Base-by-base conservation (phyloP, 2,797 vertebrate genomes). In the Lindbergichthys nudifrons region DNA sequence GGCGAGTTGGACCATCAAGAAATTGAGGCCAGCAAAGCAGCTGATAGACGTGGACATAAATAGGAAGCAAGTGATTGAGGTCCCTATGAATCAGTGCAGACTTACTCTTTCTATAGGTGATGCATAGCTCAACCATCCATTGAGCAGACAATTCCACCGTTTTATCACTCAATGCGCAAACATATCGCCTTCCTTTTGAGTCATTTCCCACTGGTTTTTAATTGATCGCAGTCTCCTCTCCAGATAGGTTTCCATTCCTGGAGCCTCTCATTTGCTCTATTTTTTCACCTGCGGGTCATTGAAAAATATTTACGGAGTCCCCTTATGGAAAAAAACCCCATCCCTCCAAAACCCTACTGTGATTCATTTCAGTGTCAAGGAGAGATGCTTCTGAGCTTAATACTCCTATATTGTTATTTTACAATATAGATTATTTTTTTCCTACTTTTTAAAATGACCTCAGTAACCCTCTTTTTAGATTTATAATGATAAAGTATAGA, bases 261-360 rank as follows among this genome's bases (percentile, higher is more conserved):
- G 75, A 83, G 71, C 77, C 45, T 75, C 65, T 88, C 42, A n/a
- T 83, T 81, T 80, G 53, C 74, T 88, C 58, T 92, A 80, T 92
- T 91, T 90, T 88, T 93, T 90, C 85, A 93, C 91, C 88, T 92
- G 89, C 70, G 6, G n/a, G 70, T 88, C 86, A 93, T 56, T 84
- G 75, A 48, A 30, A 69, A 63, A 81, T 75, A 89, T 93, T 93
- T 93, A 92, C 46, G 59, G 41, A 65, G 72, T 75, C 41, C 12
- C 66, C 65, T 70, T 51, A 48, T 73, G 81, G 60, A 64, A 77
- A 79, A 73, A 72, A 5, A 6, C n/a, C 39, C 41, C 19, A 23
- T 63, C 54, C 18, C 57, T 48, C 58, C 36, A 21, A 41, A 32
- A 46, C 42, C 56, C 60, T 78, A 71, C 58, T 9, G 3, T 73